Evolutionary conservation across 2,113 vertebrate species (phyloP), one percentile per base, ranked within the genome.

Genomic region (Rhinolophus ferrumequinum): DNA sequence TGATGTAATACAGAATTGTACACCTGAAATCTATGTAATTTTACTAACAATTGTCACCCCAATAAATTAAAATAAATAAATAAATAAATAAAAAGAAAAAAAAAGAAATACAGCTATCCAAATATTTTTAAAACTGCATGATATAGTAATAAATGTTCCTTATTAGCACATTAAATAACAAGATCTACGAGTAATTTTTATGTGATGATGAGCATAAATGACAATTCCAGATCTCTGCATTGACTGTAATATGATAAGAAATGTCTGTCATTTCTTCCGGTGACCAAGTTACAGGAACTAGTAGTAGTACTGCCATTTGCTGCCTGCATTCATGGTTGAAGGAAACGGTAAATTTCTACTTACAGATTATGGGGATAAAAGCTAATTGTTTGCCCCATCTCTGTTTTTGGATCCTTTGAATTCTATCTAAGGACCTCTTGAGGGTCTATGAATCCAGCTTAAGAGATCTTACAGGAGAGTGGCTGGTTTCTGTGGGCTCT

Each of bases 171-270:
- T 88, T 82, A 90, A 83, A 94, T 82, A 84, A 89, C 9, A 79
- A 86, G 1, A 81, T 84, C 21, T 93, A 90, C 21, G 92, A 95
- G 90, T 94, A 88, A 97, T 94, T 96, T 95, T 26, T 94, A 88
- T 81, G 66, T 94, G 21, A 26, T 41, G 38, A 44, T 62, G 35
- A 87, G 6, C 19, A 35, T 80, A 86, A 95, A 89, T 89, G 56
- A 54, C 67, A 92, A 83, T 92, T 95, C 26, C 66, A 91, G 35
- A 84, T 82, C 18, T 89, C 86, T 90, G 58, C 38, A 66, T 58
- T 38, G 66, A 91, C 10, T 82, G 56, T 83, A 93, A 96, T 93
- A 91, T 75, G 62, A 94, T 67, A 93, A 50, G 28, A 94, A 92
- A 94, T 93, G 19, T 80, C 86, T 93, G 54, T 77, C 50, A 92